Evolutionary conservation across 2,888 invertebrate genomes (phyloP).

Genomic region (Eulithis prunata): DNA sequence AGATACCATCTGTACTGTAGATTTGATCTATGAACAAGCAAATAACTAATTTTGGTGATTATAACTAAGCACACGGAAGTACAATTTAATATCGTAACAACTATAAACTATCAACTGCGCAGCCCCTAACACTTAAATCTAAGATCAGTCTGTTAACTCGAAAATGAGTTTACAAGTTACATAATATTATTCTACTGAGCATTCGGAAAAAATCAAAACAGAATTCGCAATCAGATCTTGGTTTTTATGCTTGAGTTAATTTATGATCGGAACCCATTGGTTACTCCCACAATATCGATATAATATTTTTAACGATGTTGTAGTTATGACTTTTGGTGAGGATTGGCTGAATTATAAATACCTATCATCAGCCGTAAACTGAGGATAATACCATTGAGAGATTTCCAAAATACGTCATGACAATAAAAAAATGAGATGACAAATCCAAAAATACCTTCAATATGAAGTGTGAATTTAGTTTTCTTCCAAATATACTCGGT

Average conservation of each 20-base stretch:
- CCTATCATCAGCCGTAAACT: no score
- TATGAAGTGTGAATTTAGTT: conserved; percentile 5
- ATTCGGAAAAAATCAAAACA: conserved; percentile 47
- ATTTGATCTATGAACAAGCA: conserved; percentile 7
- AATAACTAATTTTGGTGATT: conserved; percentile 15
- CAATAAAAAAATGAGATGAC: no score
- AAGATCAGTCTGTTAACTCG: conserved; percentile 81
- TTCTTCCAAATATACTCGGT: conserved; percentile 1
- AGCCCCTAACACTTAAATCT: conserved; percentile 77
- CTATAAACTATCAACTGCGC: conserved; percentile 62
- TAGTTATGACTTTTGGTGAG: no score
- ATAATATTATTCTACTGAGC: conserved; percentile 59
- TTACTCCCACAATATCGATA: no score
- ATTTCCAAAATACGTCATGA: no score
- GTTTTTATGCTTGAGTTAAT: neutral
- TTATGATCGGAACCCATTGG: no score
- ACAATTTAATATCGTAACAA: conserved; percentile 44
- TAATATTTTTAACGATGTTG: no score
- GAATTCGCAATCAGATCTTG: conserved; percentile 30
- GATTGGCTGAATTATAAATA: no score
- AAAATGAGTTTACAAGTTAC: conserved; percentile 65
- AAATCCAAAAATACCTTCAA: no score
- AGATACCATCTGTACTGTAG: neutral
- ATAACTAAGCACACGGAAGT: conserved; percentile 15
- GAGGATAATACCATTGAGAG: no score